These are phyloP conservation scores for Limulus polyphemus DNA, from an alignment of 2,888 invertebrate species.

Conservation along the genomic window DNA sequence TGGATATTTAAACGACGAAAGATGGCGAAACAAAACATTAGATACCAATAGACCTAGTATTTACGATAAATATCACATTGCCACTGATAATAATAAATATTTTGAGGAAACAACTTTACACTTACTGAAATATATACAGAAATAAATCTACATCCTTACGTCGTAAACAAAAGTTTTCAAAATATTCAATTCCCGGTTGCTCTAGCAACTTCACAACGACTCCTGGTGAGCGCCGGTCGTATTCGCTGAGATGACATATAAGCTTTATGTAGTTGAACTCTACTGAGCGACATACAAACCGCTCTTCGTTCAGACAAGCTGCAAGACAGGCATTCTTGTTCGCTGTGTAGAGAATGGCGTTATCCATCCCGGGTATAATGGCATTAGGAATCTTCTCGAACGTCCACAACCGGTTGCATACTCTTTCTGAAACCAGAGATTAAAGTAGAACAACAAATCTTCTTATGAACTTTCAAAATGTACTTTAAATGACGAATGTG, in stretches of 20 bases:
- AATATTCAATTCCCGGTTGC: slow-evolving; percentile 68
- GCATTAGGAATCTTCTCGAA: slow-evolving; percentile 88
- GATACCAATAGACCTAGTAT: too few species aligned
- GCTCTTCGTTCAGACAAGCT: slow-evolving; percentile 83
- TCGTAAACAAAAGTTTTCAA: slow-evolving; percentile 81
- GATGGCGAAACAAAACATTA: too few species aligned
- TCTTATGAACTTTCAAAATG: too few species aligned
- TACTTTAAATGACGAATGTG: too few species aligned
- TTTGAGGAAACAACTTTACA: too few species aligned
- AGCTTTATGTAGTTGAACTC: slow-evolving; percentile 89
- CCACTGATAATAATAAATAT: too few species aligned
- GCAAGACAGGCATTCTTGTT: slow-evolving; percentile 87
- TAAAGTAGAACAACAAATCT: too few species aligned
- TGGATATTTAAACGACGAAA: too few species aligned
- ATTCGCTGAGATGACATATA: slow-evolving; percentile 79
- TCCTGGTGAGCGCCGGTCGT: slow-evolving; percentile 72
- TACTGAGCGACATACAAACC: slow-evolving; percentile 78
- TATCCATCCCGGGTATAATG: slow-evolving; percentile 76
- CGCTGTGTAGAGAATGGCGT: slow-evolving; percentile 80
- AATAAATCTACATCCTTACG: slow-evolving; percentile 37
- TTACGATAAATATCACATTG: too few species aligned
- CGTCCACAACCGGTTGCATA: slow-evolving; percentile 80
- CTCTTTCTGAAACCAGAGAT: slow-evolving; percentile 51
- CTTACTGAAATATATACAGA: too few species aligned
- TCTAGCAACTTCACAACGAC: slow-evolving; percentile 78